Conservation (phyloP, 2,888 invertebrate species). For the Acanthosepion pharaonis region DNA sequence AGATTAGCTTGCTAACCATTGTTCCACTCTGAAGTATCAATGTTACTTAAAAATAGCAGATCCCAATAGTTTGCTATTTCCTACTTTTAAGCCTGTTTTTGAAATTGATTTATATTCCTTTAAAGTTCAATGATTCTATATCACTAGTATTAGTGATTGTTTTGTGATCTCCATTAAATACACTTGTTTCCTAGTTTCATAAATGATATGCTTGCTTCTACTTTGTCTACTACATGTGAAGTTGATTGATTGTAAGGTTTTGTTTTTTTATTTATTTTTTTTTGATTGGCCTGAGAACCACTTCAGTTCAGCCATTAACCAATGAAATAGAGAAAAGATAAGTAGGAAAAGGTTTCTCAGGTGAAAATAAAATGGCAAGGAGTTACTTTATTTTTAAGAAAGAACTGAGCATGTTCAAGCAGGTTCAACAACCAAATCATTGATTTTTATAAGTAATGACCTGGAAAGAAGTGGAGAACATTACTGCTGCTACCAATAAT, state of each 20-base stretch:
- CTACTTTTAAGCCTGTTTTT: no score
- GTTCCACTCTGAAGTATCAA: no score
- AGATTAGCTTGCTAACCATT: no score
- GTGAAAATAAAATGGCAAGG: not conserved
- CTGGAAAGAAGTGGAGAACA: not conserved
- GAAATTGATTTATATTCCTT: no score
- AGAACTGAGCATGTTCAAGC: not conserved
- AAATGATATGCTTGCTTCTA: no score
- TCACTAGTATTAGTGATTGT: no score
- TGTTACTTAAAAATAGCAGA: no score
- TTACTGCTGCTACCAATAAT: not conserved
- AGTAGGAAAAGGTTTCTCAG: not conserved
- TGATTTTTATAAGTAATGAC: not conserved
- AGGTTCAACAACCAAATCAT: conserved; percentile 1
- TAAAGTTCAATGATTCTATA: no score
- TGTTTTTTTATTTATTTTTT: not conserved
- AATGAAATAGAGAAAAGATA: not conserved
- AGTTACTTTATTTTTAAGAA: not conserved
- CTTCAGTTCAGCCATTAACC: not conserved
- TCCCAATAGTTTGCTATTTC: no score
- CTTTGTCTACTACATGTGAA: no score
- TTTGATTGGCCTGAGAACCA: not conserved
- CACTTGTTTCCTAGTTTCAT: no score
- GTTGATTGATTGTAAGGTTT: not conserved
- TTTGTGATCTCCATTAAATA: no score